phyloP scores from a whole-genome alignment of 2,113 vertebrate species.

The Helogale parvula region DNA sequence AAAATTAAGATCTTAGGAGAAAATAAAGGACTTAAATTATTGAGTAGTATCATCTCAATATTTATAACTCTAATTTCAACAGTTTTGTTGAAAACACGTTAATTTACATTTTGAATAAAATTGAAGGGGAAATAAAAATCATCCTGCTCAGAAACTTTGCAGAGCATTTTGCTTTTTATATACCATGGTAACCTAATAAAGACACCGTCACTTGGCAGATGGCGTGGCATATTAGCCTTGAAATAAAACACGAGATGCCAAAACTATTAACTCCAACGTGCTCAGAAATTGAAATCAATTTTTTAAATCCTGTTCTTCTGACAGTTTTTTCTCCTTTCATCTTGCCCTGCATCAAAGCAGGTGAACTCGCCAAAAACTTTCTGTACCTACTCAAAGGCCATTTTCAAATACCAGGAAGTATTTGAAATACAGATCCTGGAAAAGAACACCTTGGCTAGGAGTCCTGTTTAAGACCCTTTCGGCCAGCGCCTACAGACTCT shows the following conservation, averaged over 20 bases:
- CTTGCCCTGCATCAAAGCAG: slow-evolving; percentile 1
- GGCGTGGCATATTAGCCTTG: slow-evolving; percentile 60
- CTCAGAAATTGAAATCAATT: slow-evolving; percentile 20
- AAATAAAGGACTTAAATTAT: slow-evolving; percentile 17
- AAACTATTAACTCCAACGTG: slow-evolving; percentile 70
- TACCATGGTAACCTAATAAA: slow-evolving; percentile 72
- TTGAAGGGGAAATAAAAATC: slow-evolving; percentile 44
- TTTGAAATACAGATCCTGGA: neutral
- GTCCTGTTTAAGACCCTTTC: neutral
- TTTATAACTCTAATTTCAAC: slow-evolving; percentile 51
- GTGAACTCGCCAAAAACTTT: neutral
- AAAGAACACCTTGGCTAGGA: neutral
- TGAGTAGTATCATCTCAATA: slow-evolving; percentile 32
- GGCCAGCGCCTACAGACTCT: neutral
- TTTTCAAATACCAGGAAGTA: neutral
- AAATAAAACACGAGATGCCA: slow-evolving; percentile 69
- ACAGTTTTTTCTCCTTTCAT: neutral
- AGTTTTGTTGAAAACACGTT: slow-evolving; percentile 47
- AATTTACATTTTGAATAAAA: slow-evolving; percentile 56
- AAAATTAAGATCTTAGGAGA: slow-evolving; percentile 28
- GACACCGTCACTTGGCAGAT: slow-evolving; percentile 65
- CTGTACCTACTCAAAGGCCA: neutral
- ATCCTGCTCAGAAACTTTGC: slow-evolving; percentile 50
- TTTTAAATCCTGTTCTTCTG: neutral
- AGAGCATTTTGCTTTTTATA: slow-evolving; percentile 71